A percentile compares a stretch with the other conserved stretches of the same genome.
Conservation (phyloP, 2,888 invertebrate genomes). For the Thymelicus acteon region DNA sequence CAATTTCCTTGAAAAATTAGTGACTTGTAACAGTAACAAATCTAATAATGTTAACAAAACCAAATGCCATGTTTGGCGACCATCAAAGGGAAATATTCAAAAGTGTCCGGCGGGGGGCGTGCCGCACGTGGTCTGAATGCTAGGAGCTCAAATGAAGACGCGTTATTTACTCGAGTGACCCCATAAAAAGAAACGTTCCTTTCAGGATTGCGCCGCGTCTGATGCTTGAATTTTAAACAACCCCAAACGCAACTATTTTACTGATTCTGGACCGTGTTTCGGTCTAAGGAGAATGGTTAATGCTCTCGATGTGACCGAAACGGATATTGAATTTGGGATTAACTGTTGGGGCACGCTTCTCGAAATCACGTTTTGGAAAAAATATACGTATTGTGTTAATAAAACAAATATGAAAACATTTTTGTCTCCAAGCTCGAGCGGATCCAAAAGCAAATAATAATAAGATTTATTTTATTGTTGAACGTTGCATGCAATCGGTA, state of each 20-base stretch:
- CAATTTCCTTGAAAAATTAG: too few species aligned
- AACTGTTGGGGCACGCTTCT: neutral
- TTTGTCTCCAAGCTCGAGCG: too few species aligned
- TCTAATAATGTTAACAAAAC: constrained; percentile 25
- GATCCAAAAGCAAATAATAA: too few species aligned
- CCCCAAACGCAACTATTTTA: constrained; percentile 58
- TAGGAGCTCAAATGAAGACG: constrained; percentile 56
- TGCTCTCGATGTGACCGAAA: constrained; percentile 29
- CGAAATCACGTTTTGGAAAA: neutral
- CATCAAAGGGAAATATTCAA: constrained; percentile 40
- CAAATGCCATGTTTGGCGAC: constrained; percentile 13
- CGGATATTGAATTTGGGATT: constrained; percentile 26
- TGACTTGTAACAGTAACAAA: constrained; percentile 5
- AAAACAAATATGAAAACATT: neutral
- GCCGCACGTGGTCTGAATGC: constrained; percentile 40
- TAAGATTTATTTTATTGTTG: too few species aligned
- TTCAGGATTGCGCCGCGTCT: constrained; percentile 61
- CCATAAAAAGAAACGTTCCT: constrained; percentile 69
- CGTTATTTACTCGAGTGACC: constrained; percentile 76
- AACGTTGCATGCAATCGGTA: too few species aligned
- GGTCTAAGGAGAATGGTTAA: constrained; percentile 43
- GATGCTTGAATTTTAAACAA: constrained; percentile 73
- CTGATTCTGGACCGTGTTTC: constrained; percentile 55
- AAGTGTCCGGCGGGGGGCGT: constrained; percentile 37
- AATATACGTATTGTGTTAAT: neutral